These are phyloP conservation scores for Ooceraea biroi DNA, from an alignment of 1,140 invertebrate genomes.

Conservation along the genomic window DNA sequence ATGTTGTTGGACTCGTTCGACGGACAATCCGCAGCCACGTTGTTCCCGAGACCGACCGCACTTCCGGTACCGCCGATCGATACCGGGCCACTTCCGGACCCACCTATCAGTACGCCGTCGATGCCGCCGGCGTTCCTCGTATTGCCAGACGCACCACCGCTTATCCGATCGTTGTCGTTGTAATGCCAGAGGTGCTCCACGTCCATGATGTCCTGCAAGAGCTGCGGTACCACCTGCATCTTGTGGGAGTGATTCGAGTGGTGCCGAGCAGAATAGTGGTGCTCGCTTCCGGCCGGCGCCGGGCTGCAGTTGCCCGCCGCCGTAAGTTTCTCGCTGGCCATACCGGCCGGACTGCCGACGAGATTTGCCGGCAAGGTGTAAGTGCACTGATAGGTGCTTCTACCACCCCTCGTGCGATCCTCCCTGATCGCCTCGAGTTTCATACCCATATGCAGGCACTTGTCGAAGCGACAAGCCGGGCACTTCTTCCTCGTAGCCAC, in stretches of 20 bases:
- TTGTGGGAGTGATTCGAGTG: conserved; percentile 85
- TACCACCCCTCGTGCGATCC: conserved; percentile 96
- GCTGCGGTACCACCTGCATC: conserved; percentile 82
- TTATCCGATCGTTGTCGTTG: conserved; percentile 88
- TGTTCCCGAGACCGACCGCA: conserved; percentile 42
- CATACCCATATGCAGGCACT: conserved; percentile 98
- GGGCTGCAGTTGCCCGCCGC: conserved; percentile 82
- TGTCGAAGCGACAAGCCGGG: conserved; percentile 98
- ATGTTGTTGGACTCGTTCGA: conserved; percentile 80
- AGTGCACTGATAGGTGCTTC: conserved; percentile 97
- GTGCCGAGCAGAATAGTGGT: conserved; percentile 82
- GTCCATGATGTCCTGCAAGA: conserved; percentile 95
- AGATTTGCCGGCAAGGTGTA: conserved; percentile 92
- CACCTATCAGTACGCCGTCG: conserved; percentile 51
- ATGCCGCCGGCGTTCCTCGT: conserved; percentile 32
- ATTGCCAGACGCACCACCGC: conserved; percentile 61
- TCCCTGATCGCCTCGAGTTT: conserved; percentile 98
- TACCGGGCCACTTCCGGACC: conserved; percentile 39
- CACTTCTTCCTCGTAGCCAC: conserved; percentile 98
- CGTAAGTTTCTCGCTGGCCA: conserved; percentile 79
- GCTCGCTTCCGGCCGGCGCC: conserved; percentile 81
- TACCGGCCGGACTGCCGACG: conserved; percentile 86
- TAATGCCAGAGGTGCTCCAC: conserved; percentile 97
- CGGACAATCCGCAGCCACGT: conserved; percentile 57
- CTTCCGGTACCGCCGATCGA: background rate